Base-by-base conservation (phyloP, 2,888 invertebrate genomes). In the Xylocampa areola region DNA sequence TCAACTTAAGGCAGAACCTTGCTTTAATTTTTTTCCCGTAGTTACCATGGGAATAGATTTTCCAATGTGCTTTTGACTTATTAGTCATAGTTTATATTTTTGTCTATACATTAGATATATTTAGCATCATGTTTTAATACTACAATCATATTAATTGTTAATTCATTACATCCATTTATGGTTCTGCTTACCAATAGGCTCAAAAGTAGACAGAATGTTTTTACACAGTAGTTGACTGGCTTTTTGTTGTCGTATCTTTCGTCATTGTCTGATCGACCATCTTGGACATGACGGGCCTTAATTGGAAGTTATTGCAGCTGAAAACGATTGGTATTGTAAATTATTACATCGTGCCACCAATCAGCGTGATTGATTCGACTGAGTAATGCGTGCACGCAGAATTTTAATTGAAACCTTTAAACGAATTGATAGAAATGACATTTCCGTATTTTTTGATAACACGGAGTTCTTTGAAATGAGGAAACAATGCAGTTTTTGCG, bases 251-350 rank as follows among this genome's bases (percentile, higher is more conserved):
- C 44, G 58, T 73, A 74, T 61, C 55, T 73, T 74, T 65, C 41
- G 47, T 65, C 59, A 73, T 75, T 84, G 78, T 81, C 64, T 81
- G 77, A 76, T 66, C 60, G 37, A 55, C 53, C 78, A 65, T 78
- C 77, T 77, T 73, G 73, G 74, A 81, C 79, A 80, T 79, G 74
- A 74, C 76, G 76, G 74, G 21, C 64, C 57, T 70, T 91, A 91
- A 91, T 91, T 91, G 87, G 86, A 89, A 90, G 86, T 90, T 91
- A 91, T 91, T 83, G 86, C 75, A 71, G 73, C 73, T 64, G 75
- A 81, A 81, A 70, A 81, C 84, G 84, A 85, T 85, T 78, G 82
- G 81, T 77, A 82, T 84, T 81, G 84, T 86, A 85, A 88, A 83
- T 84, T 86, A 88, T 85, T 84, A 77, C 78, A 76, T 68, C 63